Conservation (phyloP, 1,140 invertebrate species). For the Aphelinus certus region DNA sequence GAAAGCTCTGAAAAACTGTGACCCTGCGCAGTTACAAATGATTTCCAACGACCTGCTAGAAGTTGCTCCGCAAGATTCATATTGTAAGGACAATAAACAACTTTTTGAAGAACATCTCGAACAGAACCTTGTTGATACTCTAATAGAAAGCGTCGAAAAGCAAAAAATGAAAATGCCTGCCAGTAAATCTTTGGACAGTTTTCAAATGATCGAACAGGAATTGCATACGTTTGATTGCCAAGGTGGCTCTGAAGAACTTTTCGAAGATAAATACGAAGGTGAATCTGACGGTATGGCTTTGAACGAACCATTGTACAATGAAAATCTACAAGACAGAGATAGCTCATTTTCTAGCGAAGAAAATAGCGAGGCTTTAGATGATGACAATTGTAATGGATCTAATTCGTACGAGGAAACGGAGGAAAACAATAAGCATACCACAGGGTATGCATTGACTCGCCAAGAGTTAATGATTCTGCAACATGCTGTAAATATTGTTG, state of each 20-base stretch:
- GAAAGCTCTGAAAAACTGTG: slow-evolving; percentile 54
- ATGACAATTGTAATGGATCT: slow-evolving; percentile 19
- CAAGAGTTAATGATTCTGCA: slow-evolving; percentile 29
- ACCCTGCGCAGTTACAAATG: slow-evolving; percentile 40
- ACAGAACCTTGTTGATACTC: slow-evolving; percentile 58
- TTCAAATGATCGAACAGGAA: slow-evolving; percentile 58
- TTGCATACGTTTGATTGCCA: slow-evolving; percentile 65
- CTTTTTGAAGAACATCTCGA: slow-evolving; percentile 61
- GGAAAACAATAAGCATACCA: background rate
- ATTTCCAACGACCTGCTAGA: slow-evolving; percentile 21
- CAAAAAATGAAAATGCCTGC: slow-evolving; percentile 59
- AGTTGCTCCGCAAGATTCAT: slow-evolving; percentile 15
- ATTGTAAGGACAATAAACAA: slow-evolving; percentile 42
- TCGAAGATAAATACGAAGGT: slow-evolving; percentile 54
- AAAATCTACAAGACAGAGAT: slow-evolving; percentile 36
- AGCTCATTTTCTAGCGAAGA: slow-evolving; percentile 25
- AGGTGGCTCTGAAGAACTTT: slow-evolving; percentile 65
- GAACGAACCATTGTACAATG: slow-evolving; percentile 44
- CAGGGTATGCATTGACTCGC: background rate
- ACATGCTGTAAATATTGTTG: slow-evolving; percentile 56
- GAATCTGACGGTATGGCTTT: slow-evolving; percentile 44
- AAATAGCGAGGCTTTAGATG: slow-evolving; percentile 24
- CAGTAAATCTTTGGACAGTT: slow-evolving; percentile 62
- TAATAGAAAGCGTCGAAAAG: slow-evolving; percentile 56
- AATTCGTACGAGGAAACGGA: background rate